These are phyloP conservation scores for Vimba vimba DNA, from an alignment of 2,113 vertebrate genomes.

Conservation along the genomic window DNA sequence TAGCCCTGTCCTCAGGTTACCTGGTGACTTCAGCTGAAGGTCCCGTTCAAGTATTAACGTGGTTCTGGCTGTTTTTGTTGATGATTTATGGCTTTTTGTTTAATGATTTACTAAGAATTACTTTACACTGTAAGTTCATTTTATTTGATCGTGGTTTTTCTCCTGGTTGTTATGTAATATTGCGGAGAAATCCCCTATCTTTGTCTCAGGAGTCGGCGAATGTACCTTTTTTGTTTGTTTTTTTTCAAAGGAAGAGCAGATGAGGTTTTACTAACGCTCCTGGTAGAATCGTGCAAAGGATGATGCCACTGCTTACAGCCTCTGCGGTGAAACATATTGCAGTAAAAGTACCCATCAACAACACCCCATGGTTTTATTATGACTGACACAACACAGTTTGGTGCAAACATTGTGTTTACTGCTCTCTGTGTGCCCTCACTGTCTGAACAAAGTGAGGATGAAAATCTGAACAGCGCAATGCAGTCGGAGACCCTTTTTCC, in stretches of 20 bases:
- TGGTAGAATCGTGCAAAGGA: not conserved
- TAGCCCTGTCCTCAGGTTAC: conserved; percentile 42
- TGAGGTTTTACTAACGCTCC: conserved; percentile 21
- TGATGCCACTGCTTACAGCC: conserved; percentile 33
- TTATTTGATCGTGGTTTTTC: not conserved
- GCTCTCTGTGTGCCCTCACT: conserved; percentile 14
- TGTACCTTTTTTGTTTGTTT: not conserved
- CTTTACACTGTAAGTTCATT: not conserved
- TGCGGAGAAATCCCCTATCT: not conserved
- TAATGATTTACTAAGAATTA: not conserved
- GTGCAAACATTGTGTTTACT: conserved; percentile 29
- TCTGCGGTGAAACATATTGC: conserved; percentile 42
- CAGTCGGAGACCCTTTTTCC: conserved; percentile 13
- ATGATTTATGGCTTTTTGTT: not conserved
- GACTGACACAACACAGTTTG: conserved; percentile 37
- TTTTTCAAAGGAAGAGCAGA: conserved; percentile 8
- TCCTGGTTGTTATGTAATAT: not conserved
- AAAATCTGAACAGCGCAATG: conserved; percentile 44
- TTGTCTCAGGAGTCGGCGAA: conserved; percentile 20
- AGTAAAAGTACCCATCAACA: conserved; percentile 47
- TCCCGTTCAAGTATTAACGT: not conserved
- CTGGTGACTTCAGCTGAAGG: not conserved
- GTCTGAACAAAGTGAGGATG: not conserved
- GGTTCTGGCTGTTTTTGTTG: not conserved
- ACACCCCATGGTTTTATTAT: conserved; percentile 40